Percentiles rank a stretch among this genome's conserved stretches.
phyloP scores from a whole-genome alignment of 2,888 invertebrate genomes.

The Timema cristinae region DNA sequence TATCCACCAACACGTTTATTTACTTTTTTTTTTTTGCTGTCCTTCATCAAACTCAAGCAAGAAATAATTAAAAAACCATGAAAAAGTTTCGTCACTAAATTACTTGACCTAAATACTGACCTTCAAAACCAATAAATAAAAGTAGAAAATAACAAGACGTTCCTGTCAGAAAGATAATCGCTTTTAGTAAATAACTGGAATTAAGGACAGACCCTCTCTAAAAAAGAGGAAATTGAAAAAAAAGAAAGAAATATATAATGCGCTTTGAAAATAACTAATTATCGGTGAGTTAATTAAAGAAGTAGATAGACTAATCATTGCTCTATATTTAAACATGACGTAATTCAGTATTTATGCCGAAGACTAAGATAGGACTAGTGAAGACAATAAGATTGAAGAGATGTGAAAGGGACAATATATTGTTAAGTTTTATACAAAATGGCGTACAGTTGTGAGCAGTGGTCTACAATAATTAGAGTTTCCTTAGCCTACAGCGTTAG shows the following conservation, averaged over 20 bases:
- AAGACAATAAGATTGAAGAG: no score
- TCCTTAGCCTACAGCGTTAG: no score
- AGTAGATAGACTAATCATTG: not conserved
- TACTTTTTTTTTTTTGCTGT: no score
- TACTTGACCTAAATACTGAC: constrained; percentile 23
- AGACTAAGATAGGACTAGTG: no score
- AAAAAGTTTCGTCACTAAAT: constrained; percentile 7
- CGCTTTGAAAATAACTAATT: constrained; percentile 14
- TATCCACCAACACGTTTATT: not conserved
- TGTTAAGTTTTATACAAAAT: no score
- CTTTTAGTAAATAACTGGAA: constrained; percentile 14
- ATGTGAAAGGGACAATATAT: no score
- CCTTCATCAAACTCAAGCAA: not conserved
- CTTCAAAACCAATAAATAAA: constrained; percentile 19
- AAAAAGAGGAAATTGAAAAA: constrained; percentile 5
- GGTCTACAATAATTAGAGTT: no score
- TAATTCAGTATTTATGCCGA: no score
- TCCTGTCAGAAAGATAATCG: constrained; percentile 15
- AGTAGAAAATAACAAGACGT: constrained; percentile 13
- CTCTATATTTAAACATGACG: no score
- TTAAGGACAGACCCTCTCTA: not conserved
- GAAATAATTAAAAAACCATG: constrained; percentile 12
- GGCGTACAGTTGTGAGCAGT: no score
- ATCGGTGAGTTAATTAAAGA: constrained; percentile 17
- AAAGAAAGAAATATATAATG: not conserved